Base-by-base conservation (phyloP, 2,797 vertebrate species). In the Allobates femoralis region DNA sequence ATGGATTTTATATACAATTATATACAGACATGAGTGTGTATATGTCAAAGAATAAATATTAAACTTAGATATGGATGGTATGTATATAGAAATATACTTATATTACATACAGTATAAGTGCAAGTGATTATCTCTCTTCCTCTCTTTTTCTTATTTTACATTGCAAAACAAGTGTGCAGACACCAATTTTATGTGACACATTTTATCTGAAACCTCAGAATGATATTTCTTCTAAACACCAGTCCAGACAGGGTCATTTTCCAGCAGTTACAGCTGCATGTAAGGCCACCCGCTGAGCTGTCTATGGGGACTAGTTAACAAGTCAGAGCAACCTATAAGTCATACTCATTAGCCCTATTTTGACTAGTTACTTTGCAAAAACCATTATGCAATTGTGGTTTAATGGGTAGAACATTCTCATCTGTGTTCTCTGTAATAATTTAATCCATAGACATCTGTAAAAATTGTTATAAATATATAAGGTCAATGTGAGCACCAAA, bases 241-340 rank as follows among this genome's bases (percentile, higher is more conserved):
- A 55, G 74, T 80, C 88, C 41, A 87, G 78, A 88, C 84, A 82
- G 84, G 88, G 79, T 64, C 34, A 10, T 88, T 58, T 76, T 84
- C 58, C 84, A 85, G 81, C 34, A 75, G 69, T 41, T 90, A 76
- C 66, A 90, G 77, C 69, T 90, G 77, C 87, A 88, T 80, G 89
- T 84, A 87, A 62, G 58, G 76, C 66, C 67, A 85, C 79, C 16
- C 58, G 73, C 85, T 15, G 86, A 89, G 67, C 74, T 80, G 37
- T 86, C 88, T 58, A 69, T 10, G 0, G 76, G 85, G 75, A 88
- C 85, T 86, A 81, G 82, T 89, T 88, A 88, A 85, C 85, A 77
- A 69, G 74, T 81, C 79, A 55, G 76, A 85, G 83, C 32, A 77
- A 85, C 85, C 87, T 41, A 84, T 86, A 84, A 82, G 58, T 67